These are phyloP conservation scores for Drosophila antonietae DNA, from an alignment of 2,888 invertebrate species.

Conservation along the genomic window DNA sequence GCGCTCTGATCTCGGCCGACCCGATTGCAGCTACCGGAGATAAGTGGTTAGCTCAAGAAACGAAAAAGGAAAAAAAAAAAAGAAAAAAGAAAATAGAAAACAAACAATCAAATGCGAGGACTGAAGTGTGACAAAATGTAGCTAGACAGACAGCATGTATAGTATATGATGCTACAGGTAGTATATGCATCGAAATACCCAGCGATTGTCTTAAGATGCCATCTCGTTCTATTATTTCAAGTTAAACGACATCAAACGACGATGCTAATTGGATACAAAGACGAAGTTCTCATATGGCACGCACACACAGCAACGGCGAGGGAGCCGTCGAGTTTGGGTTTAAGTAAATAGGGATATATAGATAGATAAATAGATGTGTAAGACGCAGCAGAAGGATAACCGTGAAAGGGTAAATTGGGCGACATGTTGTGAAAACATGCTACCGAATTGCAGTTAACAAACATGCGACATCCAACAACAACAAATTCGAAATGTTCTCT, in stretches of 20 bases:
- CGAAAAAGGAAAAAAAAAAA: neutral
- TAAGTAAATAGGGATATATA: slow-evolving; percentile 10
- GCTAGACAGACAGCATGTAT: neutral
- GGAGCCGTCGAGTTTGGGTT: neutral
- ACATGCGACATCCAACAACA: slow-evolving; percentile 52
- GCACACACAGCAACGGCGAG: neutral
- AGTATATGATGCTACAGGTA: slow-evolving; percentile 14
- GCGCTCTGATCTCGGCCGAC: slow-evolving; percentile 52
- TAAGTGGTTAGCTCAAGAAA: slow-evolving; percentile 34
- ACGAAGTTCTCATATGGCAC: slow-evolving; percentile 9
- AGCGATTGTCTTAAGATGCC: neutral
- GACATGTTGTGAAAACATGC: slow-evolving; percentile 84
- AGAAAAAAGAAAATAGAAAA: slow-evolving; percentile 19
- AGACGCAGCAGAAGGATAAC: slow-evolving; percentile 30
- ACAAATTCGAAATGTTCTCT: slow-evolving; percentile 1
- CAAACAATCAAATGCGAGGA: slow-evolving; percentile 26
- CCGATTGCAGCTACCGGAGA: slow-evolving; percentile 46
- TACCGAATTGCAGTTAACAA: slow-evolving; percentile 81
- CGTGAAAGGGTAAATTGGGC: slow-evolving; percentile 80
- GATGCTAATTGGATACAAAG: slow-evolving; percentile 34
- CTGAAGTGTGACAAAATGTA: slow-evolving; percentile 42
- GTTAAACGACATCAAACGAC: slow-evolving; percentile 29
- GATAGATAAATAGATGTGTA: slow-evolving; percentile 35
- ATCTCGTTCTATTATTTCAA: neutral
- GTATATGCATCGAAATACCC: neutral